Conservation (phyloP, 2,888 invertebrate genomes). For the Sphaerophoria taeniata region DNA sequence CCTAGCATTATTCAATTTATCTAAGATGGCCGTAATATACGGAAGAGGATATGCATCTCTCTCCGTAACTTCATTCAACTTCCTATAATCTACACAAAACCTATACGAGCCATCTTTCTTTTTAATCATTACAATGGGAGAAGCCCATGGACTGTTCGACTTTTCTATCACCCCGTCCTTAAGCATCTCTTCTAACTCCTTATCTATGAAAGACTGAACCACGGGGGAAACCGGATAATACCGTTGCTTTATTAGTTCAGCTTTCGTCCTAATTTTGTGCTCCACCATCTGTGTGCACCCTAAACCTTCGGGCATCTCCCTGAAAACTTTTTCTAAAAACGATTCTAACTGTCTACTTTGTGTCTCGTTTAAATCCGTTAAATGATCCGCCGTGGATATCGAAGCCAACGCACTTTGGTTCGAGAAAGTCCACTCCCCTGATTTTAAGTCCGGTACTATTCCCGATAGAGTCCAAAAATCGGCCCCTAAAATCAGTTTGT, state of each 20-base stretch:
- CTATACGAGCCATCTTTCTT: conserved; percentile 2
- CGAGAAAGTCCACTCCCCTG: too few species aligned
- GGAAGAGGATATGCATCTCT: conserved; percentile 19
- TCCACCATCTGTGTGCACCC: conserved; percentile 13
- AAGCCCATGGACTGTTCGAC: neutral
- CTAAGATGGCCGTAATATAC: conserved; percentile 12
- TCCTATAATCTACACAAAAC: conserved; percentile 1
- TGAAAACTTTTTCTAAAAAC: neutral
- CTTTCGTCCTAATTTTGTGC: conserved; percentile 6
- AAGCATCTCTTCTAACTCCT: neutral
- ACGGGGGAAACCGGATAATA: conserved; percentile 18
- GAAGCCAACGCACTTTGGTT: too few species aligned
- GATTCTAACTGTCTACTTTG: too few species aligned
- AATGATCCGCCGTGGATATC: too few species aligned
- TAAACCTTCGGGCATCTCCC: neutral
- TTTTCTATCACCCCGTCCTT: neutral
- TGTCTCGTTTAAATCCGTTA: too few species aligned
- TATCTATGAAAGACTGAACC: neutral
- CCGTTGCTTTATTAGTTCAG: conserved; percentile 11
- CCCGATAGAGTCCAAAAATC: too few species aligned
- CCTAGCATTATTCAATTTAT: conserved; percentile 8
- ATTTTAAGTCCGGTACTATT: too few species aligned
- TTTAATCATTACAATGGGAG: neutral
- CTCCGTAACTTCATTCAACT: conserved; percentile 5
- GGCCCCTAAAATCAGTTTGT: too few species aligned